Base-by-base conservation (phyloP, 2,113 vertebrate genomes). In the Trogon surrucura region DNA sequence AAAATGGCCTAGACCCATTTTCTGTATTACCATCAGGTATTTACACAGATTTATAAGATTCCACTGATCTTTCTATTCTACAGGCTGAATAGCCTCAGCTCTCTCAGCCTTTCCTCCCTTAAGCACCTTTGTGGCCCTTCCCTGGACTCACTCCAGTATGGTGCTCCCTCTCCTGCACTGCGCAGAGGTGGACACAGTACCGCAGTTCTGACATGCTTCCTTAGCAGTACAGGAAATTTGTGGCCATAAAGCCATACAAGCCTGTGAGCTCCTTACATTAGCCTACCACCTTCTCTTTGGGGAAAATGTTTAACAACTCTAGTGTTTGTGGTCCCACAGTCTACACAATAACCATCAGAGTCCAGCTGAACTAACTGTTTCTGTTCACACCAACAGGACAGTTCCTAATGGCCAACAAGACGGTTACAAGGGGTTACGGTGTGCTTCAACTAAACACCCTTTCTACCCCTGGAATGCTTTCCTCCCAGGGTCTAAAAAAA, bases 191-290 rank as follows among this genome's bases (percentile, higher is more conserved):
- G 13, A 70, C 23, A 30, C 6, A 38, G 19, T 9, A 58, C 15
- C 11, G 34, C 12, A 26, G 10, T 26, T 65, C 20, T 16, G 54
- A 66, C 4, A 3, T 0, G 3, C 12, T 69, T 88, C 21, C 50
- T 57, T 7, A 60, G 57, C 1, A 65, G 5, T 2, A 30, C 0
- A 0, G 34, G 34, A 32, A 57, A 5, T 5, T 7, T 11, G 27
- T 3, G 1, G 29, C 25, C 10, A 47, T 34, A 64, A 80, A 38
- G 9, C 11, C 19, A 30, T 65, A 61, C 30, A 19, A 14, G 29
- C 14, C 22, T 32, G 1, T 67, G 21, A 23, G 3, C 10, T 44
- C 51, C 26, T 29, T 57, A 34, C 18, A 51, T 0, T 1, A 15
- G 26, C 60, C 18, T 45, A 30, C 2, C 16, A 47, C 25, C 27